Percentiles rank a stretch among this genome's conserved stretches.
Conservation (phyloP, 2,888 invertebrate species). For the Drosophila parthenogenetica region DNA sequence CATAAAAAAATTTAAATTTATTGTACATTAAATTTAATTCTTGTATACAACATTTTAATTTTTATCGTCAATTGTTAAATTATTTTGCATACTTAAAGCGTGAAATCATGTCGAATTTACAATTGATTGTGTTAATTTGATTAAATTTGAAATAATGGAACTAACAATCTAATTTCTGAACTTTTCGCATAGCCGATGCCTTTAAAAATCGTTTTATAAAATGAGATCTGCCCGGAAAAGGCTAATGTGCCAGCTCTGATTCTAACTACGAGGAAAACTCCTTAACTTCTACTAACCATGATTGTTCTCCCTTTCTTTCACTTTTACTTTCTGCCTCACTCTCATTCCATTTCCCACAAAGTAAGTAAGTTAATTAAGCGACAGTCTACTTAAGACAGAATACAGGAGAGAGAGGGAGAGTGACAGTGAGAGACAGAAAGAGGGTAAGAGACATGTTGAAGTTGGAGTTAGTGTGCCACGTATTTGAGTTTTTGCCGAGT, state of each 20-base stretch:
- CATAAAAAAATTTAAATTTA: no score
- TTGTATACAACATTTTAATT: no score
- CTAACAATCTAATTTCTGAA: no score
- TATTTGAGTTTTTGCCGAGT: slow-evolving; percentile 33
- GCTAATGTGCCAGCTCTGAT: neutral
- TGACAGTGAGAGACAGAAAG: neutral
- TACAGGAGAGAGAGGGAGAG: slow-evolving; percentile 3
- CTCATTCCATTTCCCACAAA: slow-evolving; percentile 15
- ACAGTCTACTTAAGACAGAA: slow-evolving; percentile 47
- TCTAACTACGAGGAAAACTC: slow-evolving; percentile 7
- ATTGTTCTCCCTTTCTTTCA: slow-evolving; percentile 23
- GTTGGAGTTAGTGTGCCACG: slow-evolving; percentile 41
- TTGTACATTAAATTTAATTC: no score
- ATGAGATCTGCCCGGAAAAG: no score
- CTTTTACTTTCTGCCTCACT: neutral
- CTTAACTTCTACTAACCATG: slow-evolving; percentile 20
- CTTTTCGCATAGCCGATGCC: no score
- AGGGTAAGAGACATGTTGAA: neutral
- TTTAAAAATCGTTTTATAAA: no score
- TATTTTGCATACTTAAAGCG: no score
- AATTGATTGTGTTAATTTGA: no score
- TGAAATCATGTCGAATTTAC: no score
- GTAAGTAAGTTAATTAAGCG: slow-evolving; percentile 65
- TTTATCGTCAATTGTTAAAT: no score
- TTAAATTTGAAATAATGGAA: no score